These are phyloP conservation scores for Sclerurus mexicanus DNA, from an alignment of 2,113 vertebrate genomes.

Conservation along the genomic window DNA sequence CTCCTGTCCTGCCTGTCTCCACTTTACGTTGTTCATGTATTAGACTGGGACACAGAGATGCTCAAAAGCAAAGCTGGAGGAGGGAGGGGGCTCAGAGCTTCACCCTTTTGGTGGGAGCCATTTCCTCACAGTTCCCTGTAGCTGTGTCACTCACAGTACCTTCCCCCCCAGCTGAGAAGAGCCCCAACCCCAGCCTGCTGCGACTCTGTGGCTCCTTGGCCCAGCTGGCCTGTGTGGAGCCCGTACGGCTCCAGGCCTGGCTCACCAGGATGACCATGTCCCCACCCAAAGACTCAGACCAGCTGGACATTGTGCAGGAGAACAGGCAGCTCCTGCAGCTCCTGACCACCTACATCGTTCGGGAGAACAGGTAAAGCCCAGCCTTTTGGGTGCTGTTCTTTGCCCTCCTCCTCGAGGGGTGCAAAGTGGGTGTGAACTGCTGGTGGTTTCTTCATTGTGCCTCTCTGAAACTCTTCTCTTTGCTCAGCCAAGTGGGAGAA, in stretches of 20 bases:
- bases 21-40: not conserved
- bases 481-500: conserved; percentile 93
- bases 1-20: conserved; percentile 8
- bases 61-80: conserved; percentile 4
- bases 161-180: conserved; percentile 88
- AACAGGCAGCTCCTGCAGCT: conserved; percentile 93
- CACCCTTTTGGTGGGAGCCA: not conserved
- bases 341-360: conserved; percentile 94
- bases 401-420: not conserved
- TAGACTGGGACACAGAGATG: not conserved
- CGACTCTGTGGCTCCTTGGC: conserved; percentile 93
- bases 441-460: not conserved
- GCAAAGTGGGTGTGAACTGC: not conserved
- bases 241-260: conserved; percentile 89
- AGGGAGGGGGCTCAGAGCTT: not conserved
- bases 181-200: conserved; percentile 92
- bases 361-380: conserved; percentile 85
- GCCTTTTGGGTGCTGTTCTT: not conserved
- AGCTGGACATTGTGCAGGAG: conserved; percentile 92
- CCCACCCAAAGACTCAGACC: conserved; percentile 92
- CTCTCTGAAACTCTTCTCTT: not conserved
- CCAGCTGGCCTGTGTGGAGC: conserved; percentile 94
- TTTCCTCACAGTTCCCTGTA: accelerated
- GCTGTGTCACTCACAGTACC: not conserved
- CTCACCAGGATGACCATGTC: conserved; percentile 93